phyloP scores from a whole-genome alignment of 2,797 vertebrate species.

The Podarcis siculus region DNA sequence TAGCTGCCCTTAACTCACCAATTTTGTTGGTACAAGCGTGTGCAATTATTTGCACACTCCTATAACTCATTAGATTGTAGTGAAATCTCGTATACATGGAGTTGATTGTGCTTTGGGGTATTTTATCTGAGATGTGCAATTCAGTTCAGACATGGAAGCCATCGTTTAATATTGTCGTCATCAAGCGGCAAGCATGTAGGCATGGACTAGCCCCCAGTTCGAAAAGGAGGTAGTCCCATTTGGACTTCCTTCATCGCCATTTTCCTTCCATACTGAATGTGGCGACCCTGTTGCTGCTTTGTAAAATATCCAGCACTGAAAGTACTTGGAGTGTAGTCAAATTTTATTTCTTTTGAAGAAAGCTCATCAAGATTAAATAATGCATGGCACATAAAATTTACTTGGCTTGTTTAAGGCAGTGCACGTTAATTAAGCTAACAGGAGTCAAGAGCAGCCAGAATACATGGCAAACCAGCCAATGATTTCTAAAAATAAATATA shows the following conservation, averaged over 20 bases:
- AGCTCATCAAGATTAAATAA: background rate
- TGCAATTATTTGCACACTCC: too few species aligned
- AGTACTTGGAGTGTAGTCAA: background rate
- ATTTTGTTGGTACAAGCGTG: too few species aligned
- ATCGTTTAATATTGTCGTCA: background rate
- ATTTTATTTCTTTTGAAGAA: slow-evolving; percentile 2
- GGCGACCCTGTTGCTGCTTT: background rate
- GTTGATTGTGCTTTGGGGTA: too few species aligned
- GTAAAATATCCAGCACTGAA: background rate
- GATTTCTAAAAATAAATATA: background rate
- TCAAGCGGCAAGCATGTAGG: background rate
- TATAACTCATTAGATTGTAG: too few species aligned
- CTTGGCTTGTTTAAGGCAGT: slow-evolving; percentile 6
- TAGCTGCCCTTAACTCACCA: too few species aligned
- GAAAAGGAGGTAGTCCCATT: background rate
- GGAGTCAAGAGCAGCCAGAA: slow-evolving; percentile 13
- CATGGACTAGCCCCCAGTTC: background rate
- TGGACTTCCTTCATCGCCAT: background rate
- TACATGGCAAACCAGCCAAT: background rate
- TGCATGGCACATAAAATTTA: slow-evolving; percentile 5
- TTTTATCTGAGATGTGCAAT: background rate
- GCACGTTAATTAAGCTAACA: slow-evolving; percentile 30
- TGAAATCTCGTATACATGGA: too few species aligned
- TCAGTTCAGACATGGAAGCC: background rate
- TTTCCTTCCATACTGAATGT: background rate